Evolutionary conservation across 1,140 invertebrate genomes (phyloP), one percentile per base, ranked within the genome.

Genomic region (Elymnias hypermnestra): DNA sequence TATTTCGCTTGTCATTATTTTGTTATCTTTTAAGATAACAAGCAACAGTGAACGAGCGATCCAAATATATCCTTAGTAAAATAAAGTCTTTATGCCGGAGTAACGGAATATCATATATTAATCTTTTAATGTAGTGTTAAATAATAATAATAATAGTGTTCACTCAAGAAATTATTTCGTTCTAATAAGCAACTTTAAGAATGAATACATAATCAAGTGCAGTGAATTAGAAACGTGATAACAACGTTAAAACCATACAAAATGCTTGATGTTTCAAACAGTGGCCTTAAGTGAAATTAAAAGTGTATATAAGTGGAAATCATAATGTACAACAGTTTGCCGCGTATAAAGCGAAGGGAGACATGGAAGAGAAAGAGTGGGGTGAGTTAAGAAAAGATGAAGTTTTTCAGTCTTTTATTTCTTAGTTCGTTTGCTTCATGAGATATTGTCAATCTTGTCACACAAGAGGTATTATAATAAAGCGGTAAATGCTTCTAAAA

Each of bases 341-440:
- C 78, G 6, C 54, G 71, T 8, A 9, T 83, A 12, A 72, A 64
- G 19, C 52, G 78, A 22, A 82, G 60, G 41, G 78, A 83, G 19
- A 83, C 77, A 8, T 85, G 78, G 82, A 52, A 52, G 21, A 46
- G 73, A 6, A 66, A 49, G 23, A 82, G 65, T 48, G 71, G 72
- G 64, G 82, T 83, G 45, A 83, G 74, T 69, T 36, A 8, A 12
- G 1, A 29, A 3, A 2, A 29, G n/a, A n/a, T n/a, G n/a, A n/a
- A n/a, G n/a, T n/a, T n/a, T n/a, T n/a, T n/a, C n/a, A n/a, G n/a
- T n/a, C n/a, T n/a, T n/a, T n/a, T n/a, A n/a, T n/a, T n/a, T n/a
- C n/a, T n/a, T n/a, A n/a, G n/a, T n/a, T n/a, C n/a, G n/a, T n/a
- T n/a, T n/a, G n/a, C n/a, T n/a, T n/a, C n/a, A n/a, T n/a, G n/a